phyloP scores from a whole-genome alignment of 35 echinoderm and acorn worm genomes.

The Hemicentrotus pulcherrimus region DNA sequence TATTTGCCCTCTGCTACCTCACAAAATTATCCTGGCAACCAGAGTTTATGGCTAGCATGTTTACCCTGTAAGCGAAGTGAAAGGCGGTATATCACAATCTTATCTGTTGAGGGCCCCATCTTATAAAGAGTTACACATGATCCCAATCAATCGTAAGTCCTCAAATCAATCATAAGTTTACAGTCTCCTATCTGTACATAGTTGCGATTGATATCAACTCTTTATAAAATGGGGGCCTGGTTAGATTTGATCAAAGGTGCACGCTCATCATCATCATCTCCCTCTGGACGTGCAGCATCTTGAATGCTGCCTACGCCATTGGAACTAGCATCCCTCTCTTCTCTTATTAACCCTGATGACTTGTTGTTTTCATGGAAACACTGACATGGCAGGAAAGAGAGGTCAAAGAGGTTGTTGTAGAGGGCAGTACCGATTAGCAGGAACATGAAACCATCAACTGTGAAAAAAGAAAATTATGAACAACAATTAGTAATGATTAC shows the following conservation, averaged over 20 bases:
- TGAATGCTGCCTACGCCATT: background rate
- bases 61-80: background rate
- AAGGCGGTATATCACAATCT: background rate
- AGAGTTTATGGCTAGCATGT: background rate
- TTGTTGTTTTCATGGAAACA: slow-evolving; percentile 41
- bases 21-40: too few relatives aligned
- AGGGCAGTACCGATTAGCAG: slow-evolving; percentile 81
- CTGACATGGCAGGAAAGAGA: slow-evolving; percentile 80
- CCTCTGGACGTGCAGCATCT: background rate
- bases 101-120: background rate
- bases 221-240: background rate
- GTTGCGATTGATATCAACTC: too few relatives aligned
- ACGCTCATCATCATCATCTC: slow-evolving; percentile 1
- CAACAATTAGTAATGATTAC: too few relatives aligned
- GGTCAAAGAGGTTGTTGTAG: slow-evolving; percentile 81
- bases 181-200: too few relatives aligned
- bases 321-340: background rate
- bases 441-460: slow-evolving; percentile 94
- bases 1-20: too few relatives aligned
- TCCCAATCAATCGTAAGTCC: too few relatives aligned
- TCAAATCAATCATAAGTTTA: too few relatives aligned
- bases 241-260: slow-evolving; percentile 26
- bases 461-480: background rate
- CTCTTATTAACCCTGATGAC: slow-evolving; percentile 31
- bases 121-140: too few relatives aligned